Conservation (phyloP, 2,888 invertebrate species). For the Aricia artaxerxes region DNA sequence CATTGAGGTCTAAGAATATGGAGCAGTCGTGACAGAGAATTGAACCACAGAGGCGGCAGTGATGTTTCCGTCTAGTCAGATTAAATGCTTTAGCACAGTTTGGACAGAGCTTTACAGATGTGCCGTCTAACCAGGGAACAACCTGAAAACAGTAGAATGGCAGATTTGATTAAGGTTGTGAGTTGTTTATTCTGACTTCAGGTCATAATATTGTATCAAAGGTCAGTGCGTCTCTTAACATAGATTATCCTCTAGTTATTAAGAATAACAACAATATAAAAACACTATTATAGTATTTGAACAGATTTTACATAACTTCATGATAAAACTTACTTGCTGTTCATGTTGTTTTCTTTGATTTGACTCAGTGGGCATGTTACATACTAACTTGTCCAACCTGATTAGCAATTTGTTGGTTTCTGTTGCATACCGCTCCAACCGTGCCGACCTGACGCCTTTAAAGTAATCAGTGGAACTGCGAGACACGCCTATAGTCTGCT, state of each 20-base stretch:
- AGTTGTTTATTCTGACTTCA: too few relatives aligned
- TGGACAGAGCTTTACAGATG: constrained; percentile 93
- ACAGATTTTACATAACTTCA: constrained; percentile 35
- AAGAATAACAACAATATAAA: background rate
- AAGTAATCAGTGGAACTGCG: constrained; percentile 88
- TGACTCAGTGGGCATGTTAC: constrained; percentile 87
- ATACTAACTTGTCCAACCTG: constrained; percentile 93
- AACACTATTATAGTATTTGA: too few relatives aligned
- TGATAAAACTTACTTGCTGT: constrained; percentile 76
- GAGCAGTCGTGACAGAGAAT: constrained; percentile 97
- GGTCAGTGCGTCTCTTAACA: too few relatives aligned
- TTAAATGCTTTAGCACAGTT: constrained; percentile 94
- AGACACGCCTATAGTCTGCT: constrained; percentile 83
- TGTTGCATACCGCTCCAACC: constrained; percentile 92
- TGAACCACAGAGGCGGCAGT: constrained; percentile 96
- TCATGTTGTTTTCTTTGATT: constrained; percentile 87
- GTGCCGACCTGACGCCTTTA: constrained; percentile 82
- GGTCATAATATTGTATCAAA: too few relatives aligned
- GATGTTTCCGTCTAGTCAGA: constrained; percentile 94
- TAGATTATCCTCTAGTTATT: background rate
- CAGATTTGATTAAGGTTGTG: background rate
- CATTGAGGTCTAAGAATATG: constrained; percentile 87
- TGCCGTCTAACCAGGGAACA: constrained; percentile 97
- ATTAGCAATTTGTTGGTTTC: constrained; percentile 98
- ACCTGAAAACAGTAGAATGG: constrained; percentile 57